These are phyloP conservation scores for Heliopora coerulea DNA, from an alignment of 92 coral and sea anemone genomes.

Conservation along the genomic window DNA sequence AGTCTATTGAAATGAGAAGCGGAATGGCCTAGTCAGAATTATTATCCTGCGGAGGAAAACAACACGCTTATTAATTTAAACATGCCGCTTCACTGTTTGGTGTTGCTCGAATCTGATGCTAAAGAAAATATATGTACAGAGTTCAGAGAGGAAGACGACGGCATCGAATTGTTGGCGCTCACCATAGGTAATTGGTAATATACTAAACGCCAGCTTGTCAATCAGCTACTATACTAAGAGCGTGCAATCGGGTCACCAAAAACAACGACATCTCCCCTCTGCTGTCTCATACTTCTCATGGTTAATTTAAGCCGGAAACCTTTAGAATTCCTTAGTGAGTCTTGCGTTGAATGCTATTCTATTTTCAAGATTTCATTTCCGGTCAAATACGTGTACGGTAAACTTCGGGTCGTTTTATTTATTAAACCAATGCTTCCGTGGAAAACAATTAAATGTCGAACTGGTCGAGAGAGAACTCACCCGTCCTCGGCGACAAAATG, in stretches of 20 bases:
- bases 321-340: background rate
- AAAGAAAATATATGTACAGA: too few relatives aligned
- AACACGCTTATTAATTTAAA: constrained; percentile 2
- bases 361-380: constrained; percentile 26
- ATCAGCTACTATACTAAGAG: background rate
- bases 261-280: background rate
- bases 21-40: background rate
- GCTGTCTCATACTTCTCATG: background rate
- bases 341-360: constrained; percentile 9
- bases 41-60: background rate
- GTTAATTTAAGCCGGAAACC: constrained; percentile 1
- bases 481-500: constrained; percentile 90
- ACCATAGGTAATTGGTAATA: background rate
- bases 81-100: background rate
- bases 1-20: background rate
- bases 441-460: constrained; percentile 19
- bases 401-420: constrained; percentile 22
- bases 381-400: constrained; percentile 24
- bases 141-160: too few relatives aligned
- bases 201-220: background rate
- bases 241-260: background rate
- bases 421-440: constrained; percentile 13
- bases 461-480: constrained; percentile 53
- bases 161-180: too few relatives aligned
- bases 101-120: too few relatives aligned